phyloP scores from a whole-genome alignment of 30 jellyfish, hydroid and myxozoan genomes.

The Chrysaora quinquecirrha region DNA sequence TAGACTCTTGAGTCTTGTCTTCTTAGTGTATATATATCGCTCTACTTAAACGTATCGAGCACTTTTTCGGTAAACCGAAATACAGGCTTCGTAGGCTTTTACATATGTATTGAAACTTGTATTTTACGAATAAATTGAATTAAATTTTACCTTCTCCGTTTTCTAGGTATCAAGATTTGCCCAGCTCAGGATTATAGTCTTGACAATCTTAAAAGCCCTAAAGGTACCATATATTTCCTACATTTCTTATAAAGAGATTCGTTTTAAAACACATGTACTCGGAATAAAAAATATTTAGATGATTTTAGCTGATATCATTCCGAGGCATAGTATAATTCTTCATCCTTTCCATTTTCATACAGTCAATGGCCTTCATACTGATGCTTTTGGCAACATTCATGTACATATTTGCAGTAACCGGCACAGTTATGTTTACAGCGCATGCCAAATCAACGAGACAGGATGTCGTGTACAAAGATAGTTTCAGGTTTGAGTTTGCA shows the following conservation, averaged over 20 bases:
- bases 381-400: slow-evolving; percentile 78
- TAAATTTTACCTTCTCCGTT: not conserved
- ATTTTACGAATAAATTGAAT: too few relatives aligned
- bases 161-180: slow-evolving; percentile 91
- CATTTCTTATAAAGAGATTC: not conserved
- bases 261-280: not conserved
- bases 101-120: too few relatives aligned
- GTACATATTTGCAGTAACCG: slow-evolving; percentile 95
- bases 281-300: too few relatives aligned
- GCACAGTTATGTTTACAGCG: slow-evolving; percentile 83
- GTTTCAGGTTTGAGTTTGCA: slow-evolving; percentile 77
- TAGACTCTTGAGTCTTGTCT: too few relatives aligned
- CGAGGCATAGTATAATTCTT: too few relatives aligned
- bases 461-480: slow-evolving; percentile 65
- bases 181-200: slow-evolving; percentile 83
- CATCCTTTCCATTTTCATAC: too few relatives aligned
- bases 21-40: too few relatives aligned
- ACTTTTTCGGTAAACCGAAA: too few relatives aligned
- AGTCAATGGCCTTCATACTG: slow-evolving; percentile 89
- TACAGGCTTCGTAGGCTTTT: too few relatives aligned
- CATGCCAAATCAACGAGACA: slow-evolving; percentile 65
- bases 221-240: slow-evolving; percentile 69
- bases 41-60: too few relatives aligned
- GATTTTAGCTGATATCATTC: too few relatives aligned
- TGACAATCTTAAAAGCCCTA: slow-evolving; percentile 86